Evolutionary conservation across 2,113 vertebrate genomes (phyloP), one percentile per base, ranked within the genome.

Genomic region (Brachyhypopomus gauderio): DNA sequence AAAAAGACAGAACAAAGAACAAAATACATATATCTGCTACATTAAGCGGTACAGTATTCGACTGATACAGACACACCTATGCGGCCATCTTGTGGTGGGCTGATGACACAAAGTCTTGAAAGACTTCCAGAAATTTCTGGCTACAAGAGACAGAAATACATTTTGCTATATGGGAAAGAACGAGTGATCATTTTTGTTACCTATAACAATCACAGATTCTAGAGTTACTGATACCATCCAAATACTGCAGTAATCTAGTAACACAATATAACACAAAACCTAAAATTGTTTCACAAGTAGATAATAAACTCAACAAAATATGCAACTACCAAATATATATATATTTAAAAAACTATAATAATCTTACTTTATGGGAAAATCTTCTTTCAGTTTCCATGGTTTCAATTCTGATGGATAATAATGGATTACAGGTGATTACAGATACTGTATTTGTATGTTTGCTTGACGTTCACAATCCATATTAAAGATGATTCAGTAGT

Each of bases 31-130:
- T n/a, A 36, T 56, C 22, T 34, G 1, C 30, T 48, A 8, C 23
- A 36, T 6, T 62, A 64, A 84, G 41, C 3, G 45, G 34, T 62
- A 30, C 63, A 41, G 52, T 22, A 34, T 55, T 27, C n/a, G 62
- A 85, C 56, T 34, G 22, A 34, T 41, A 2, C 12, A 52, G 38
- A 87, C 94, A 89, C 83, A 98, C 96, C 96, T 92, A 95, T 95
- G 5, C 80, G 91, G 79, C 94, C 93, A 23, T 93, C 91, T 5
- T 90, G 93, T 0, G 94, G 93, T 30, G 95, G 92, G 75, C 90
- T 94, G 86, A 96, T 94, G 85, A 97, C 11, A 7, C 95, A 95
- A 70, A 96, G 84, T 72, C 95, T 94, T 16, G 89, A 66, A 4
- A 89, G 84, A 36, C 88, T 93, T 0, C 83, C 77, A 0, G 79